Evolutionary conservation across 1,140 invertebrate genomes (phyloP), one percentile per base, ranked within the genome.

Genomic region (Panulirus ornatus): DNA sequence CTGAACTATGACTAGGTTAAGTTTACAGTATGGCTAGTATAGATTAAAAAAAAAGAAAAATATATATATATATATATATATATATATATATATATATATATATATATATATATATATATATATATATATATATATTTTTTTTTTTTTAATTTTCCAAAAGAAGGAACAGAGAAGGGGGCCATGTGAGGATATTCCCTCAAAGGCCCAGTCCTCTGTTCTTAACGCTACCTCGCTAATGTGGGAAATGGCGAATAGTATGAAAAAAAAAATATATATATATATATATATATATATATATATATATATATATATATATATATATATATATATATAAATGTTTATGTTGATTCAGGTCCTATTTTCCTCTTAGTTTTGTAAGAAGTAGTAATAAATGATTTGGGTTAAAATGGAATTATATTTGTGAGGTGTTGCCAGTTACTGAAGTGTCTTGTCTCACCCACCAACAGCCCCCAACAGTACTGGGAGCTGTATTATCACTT

Each of bases 401-500:
- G 40, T 44, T 27, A 78, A 47, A 78, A 44, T 78, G 75, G 75
- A 78, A 42, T 44, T 78, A 22, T 42, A 44, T 78, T 42, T 27
- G 44, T 78, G 44, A 71, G 93, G 73, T 94, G 93, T 86, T 91
- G 71, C 82, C 92, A 92, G 81, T 91, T 92, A 86, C 44, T 91
- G 82, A 88, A 79, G 75, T 86, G 47, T 83, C 47, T 84, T 76
- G 85, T 88, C 79, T 89, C 88, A 89, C 88, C 88, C 88, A 83
- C 71, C 88, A 85, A 88, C 92, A 93, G 92, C 90, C 93, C 92
- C 92, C 88, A 92, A 83, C 86, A 90, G 82, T 93, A 93, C 92
- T 92, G 91, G 92, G 92, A 93, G 91, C 90, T 92, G 91, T 93
- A 93, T 92, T 91, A 92, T 91, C 92, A 92, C 86, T 92, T 93